Evolutionary conservation across 2,797 vertebrate species (phyloP), one percentile per base, ranked within the genome.

Genomic region (Choloepus didactylus): DNA sequence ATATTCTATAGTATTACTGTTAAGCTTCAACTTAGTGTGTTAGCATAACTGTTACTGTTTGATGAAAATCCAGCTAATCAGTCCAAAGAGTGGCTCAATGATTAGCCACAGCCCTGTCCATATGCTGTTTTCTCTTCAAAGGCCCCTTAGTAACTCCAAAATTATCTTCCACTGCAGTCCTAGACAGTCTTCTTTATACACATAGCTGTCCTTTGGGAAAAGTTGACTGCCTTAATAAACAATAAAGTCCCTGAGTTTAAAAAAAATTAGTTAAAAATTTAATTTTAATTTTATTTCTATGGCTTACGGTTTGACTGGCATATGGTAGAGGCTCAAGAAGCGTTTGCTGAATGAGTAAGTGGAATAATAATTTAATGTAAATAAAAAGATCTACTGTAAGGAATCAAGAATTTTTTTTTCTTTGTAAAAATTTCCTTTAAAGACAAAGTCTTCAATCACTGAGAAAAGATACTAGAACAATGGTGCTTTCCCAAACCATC

Each of bases 201-300:
- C 5, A n/a, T 23, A n/a, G 3, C 9, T 88, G 67, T 10, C 41
- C 10, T 59, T 6, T 7, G 15, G 64, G 60, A 75, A 81, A 87
- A 11, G 6, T 1, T 69, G 19, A 60, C 18, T 35, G 62, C 27
- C 10, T 29, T 38, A 90, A 70, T 86, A 87, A 89, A 60, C 23
- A 35, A 2, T 27, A 76, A 76, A 90, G 31, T 70, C 35, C 19
- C 21, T 12, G 12, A 79, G 9, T 64, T 31, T 89, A 6, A 16
- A 54, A 60, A 56, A 16, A 3, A 16, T 54, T 18, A 77, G 77
- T 82, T 76, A 69, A 69, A 54, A 4, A 89, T n/a, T 31, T 79
- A 64, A 80, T 86, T 91, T 86, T 81, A 88, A 59, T 76, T 91
- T 87, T 86, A 85, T 51, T 76, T 87, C 51, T 38, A 73, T 35